A percentile compares a stretch with the other conserved stretches of the same genome.
phyloP scores from a whole-genome alignment of 2,888 invertebrate species.

The Amorpha juglandis region DNA sequence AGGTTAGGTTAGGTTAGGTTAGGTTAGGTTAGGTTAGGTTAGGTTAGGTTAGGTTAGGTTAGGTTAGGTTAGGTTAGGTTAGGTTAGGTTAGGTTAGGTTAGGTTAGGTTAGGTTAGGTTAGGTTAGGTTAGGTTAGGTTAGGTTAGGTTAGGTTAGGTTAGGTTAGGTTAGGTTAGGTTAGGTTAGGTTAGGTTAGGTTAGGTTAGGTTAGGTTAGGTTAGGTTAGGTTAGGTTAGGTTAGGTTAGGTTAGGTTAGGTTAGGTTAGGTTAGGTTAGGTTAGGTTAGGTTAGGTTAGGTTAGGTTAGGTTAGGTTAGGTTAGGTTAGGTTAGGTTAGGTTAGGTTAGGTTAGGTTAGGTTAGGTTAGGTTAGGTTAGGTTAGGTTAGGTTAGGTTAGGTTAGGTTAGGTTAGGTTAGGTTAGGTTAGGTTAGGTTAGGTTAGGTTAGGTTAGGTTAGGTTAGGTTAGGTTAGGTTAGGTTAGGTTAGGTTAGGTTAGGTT shows the following conservation, averaged over 20 bases:
- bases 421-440: slow-evolving; percentile 31
- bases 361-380: slow-evolving; percentile 32
- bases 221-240: slow-evolving; percentile 5
- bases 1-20: slow-evolving; percentile 25
- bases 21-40: slow-evolving; percentile 30
- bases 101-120: slow-evolving; percentile 1
- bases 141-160: background rate
- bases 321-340: slow-evolving; percentile 32
- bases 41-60: slow-evolving; percentile 33
- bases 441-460: slow-evolving; percentile 33
- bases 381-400: slow-evolving; percentile 33
- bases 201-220: slow-evolving; percentile 5
- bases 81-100: slow-evolving; percentile 33
- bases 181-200: slow-evolving; percentile 30
- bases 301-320: slow-evolving; percentile 32
- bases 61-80: slow-evolving; percentile 33
- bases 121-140: background rate
- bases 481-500: slow-evolving; percentile 32
- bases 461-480: slow-evolving; percentile 33
- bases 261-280: slow-evolving; percentile 32
- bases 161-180: slow-evolving; percentile 26
- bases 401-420: slow-evolving; percentile 33
- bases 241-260: slow-evolving; percentile 29
- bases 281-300: slow-evolving; percentile 32
- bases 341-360: slow-evolving; percentile 32